A percentile compares a stretch with the other conserved stretches of the same genome.
These are phyloP conservation scores for Chaenocephalus aceratus DNA, from an alignment of 2,113 vertebrate species.

Conservation along the genomic window DNA sequence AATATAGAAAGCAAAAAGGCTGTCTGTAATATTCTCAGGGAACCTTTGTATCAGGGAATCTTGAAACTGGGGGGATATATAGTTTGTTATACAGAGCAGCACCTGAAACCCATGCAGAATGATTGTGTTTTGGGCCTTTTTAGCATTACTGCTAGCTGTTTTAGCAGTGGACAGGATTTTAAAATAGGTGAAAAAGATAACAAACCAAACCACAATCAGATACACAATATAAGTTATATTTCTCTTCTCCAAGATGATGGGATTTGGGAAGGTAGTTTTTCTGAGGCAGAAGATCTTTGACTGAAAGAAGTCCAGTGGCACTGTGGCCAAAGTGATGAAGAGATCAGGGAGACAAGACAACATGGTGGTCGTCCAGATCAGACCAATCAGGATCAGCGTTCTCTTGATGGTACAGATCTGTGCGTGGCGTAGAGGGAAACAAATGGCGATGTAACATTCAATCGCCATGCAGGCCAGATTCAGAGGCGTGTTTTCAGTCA, in stretches of 20 bases:
- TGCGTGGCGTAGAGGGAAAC: slow-evolving; percentile 73
- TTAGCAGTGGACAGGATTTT: slow-evolving; percentile 69
- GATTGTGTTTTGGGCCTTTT: slow-evolving; percentile 79
- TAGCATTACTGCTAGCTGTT: slow-evolving; percentile 53
- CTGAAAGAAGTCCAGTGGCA: slow-evolving; percentile 57
- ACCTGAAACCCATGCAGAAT: slow-evolving; percentile 78
- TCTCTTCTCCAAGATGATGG: slow-evolving; percentile 59
- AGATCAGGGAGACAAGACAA: slow-evolving; percentile 70
- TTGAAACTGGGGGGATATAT: slow-evolving; percentile 39
- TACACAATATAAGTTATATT: slow-evolving; percentile 48
- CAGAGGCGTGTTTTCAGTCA: slow-evolving; percentile 76
- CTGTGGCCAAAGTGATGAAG: slow-evolving; percentile 58
- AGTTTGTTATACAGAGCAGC: slow-evolving; percentile 74
- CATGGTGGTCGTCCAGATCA: slow-evolving; percentile 69
- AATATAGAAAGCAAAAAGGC: slow-evolving; percentile 50
- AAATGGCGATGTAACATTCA: slow-evolving; percentile 81
- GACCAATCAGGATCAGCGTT: slow-evolving; percentile 56
- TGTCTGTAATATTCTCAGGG: slow-evolving; percentile 46
- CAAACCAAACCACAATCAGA: slow-evolving; percentile 67
- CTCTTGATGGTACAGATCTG: slow-evolving; percentile 75
- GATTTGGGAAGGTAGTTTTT: slow-evolving; percentile 50
- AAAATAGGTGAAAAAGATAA: slow-evolving; percentile 69
- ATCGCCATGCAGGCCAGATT: slow-evolving; percentile 81
- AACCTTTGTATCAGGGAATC: slow-evolving; percentile 24
- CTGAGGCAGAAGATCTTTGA: slow-evolving; percentile 60